Conservation (phyloP, 1,140 invertebrate species). For the Tetramorium parvispinum region DNA sequence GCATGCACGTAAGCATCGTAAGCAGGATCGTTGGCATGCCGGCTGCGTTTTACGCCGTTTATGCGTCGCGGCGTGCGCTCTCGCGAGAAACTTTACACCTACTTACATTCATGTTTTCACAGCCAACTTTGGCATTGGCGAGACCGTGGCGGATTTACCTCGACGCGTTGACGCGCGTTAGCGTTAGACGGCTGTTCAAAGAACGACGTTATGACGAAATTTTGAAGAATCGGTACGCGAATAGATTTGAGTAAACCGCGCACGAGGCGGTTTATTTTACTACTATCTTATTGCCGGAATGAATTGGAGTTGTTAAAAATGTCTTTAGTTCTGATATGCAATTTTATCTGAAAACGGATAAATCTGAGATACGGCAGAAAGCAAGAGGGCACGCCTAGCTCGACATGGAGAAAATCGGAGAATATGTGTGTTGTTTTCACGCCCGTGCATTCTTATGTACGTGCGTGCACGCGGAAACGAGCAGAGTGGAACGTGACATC, state of each 20-base stretch:
- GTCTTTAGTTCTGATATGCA: neutral
- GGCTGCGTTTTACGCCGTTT: neutral
- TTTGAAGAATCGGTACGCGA: neutral
- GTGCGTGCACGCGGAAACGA: neutral
- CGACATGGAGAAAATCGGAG: neutral
- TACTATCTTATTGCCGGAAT: neutral
- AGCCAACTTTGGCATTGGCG: neutral
- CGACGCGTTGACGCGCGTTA: neutral
- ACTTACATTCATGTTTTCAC: constrained; percentile 26
- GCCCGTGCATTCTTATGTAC: neutral
- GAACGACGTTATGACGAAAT: neutral
- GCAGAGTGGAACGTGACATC: neutral
- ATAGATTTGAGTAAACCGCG: neutral
- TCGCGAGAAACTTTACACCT: constrained; percentile 42
- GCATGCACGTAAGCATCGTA: constrained; percentile 1
- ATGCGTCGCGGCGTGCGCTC: neutral
- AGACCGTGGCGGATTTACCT: neutral
- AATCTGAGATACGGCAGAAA: neutral
- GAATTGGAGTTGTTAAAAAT: neutral
- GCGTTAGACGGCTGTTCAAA: neutral
- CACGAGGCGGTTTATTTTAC: no score
- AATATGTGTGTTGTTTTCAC: neutral
- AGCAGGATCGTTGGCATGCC: constrained; percentile 21
- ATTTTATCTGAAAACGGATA: neutral
- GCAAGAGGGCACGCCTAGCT: neutral